A percentile compares a stretch with the other conserved stretches of the same genome.
Evolutionary conservation across 2,113 vertebrate genomes (phyloP).

Genomic region (Tautogolabrus adspersus): DNA sequence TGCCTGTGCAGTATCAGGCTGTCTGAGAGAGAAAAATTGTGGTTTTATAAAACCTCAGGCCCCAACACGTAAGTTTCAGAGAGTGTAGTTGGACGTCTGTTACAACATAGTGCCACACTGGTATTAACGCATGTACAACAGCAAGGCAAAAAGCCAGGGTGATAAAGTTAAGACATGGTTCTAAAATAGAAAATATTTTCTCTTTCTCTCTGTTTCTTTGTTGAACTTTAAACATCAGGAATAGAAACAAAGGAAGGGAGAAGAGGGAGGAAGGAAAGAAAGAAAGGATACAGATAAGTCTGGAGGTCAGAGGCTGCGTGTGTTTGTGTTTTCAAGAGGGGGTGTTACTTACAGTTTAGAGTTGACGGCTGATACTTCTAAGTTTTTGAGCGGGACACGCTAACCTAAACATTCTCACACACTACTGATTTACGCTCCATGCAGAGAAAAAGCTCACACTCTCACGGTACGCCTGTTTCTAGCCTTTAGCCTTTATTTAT

Average conservation of each 20-base stretch:
- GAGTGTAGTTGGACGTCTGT: conserved; percentile 29
- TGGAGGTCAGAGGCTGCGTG: conserved; percentile 44
- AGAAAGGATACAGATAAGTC: conserved; percentile 31
- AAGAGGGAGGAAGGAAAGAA: conserved; percentile 2
- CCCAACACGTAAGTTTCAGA: conserved; percentile 19
- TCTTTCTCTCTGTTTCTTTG: background rate
- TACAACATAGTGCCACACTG: conserved; percentile 21
- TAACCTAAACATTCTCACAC: conserved; percentile 51
- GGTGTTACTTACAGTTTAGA: conserved; percentile 21
- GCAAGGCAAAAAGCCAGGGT: conserved; percentile 19
- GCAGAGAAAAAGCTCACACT: background rate
- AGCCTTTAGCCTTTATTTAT: conserved; percentile 21
- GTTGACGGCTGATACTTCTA: conserved; percentile 52
- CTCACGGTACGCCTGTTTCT: conserved; percentile 23
- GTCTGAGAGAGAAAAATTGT: conserved; percentile 38
- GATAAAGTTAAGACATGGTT: conserved; percentile 25
- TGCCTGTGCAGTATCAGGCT: conserved; percentile 43
- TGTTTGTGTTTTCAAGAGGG: conserved; percentile 42
- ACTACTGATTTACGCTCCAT: conserved; percentile 13
- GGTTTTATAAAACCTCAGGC: conserved; percentile 34
- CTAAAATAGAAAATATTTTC: conserved; percentile 43
- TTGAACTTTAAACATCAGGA: conserved; percentile 26
- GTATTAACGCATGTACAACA: conserved; percentile 33
- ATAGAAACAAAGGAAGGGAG: conserved; percentile 28
- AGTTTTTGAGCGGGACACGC: conserved; percentile 3